Evolutionary conservation across 2,888 invertebrate species (phyloP).

Genomic region (Notodonta ziczac): DNA sequence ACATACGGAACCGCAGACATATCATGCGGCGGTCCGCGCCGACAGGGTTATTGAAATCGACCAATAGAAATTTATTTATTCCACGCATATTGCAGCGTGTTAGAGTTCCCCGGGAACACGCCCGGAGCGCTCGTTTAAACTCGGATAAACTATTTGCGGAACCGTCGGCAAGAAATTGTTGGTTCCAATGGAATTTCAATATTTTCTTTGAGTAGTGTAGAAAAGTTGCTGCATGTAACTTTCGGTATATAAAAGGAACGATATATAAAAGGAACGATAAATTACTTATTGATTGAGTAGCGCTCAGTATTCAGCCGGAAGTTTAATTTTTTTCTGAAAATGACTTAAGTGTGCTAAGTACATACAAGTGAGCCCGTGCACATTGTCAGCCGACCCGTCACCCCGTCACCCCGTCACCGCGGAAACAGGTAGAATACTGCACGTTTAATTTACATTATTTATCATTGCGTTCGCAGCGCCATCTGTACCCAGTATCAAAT

Average conservation of each 20-base stretch:
- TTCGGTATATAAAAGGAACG: neutral
- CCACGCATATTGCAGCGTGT: slow-evolving; percentile 24
- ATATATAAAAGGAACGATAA: neutral
- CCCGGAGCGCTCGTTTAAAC: slow-evolving; percentile 18
- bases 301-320: too few species aligned
- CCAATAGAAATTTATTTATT: slow-evolving; percentile 31
- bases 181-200: slow-evolving; percentile 12
- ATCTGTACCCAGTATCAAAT: slow-evolving; percentile 36
- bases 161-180: slow-evolving; percentile 11
- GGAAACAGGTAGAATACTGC: slow-evolving; percentile 23
- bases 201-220: slow-evolving; percentile 7
- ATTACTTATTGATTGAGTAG: neutral
- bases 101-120: slow-evolving; percentile 15
- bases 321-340: too few species aligned
- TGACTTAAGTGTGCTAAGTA: neutral
- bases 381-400: slow-evolving; percentile 6
- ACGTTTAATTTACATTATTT: slow-evolving; percentile 16
- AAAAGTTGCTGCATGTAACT: neutral
- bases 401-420: slow-evolving; percentile 8
- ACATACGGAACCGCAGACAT: slow-evolving; percentile 14
- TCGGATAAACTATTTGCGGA: slow-evolving; percentile 25
- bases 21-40: slow-evolving; percentile 19
- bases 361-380: neutral
- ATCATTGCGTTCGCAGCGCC: slow-evolving; percentile 23
- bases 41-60: slow-evolving; percentile 33